Percentiles rank a stretch among this genome's conserved stretches.
These are phyloP conservation scores for Graptemys geographica DNA, from an alignment of 2,797 vertebrate genomes.

Conservation along the genomic window DNA sequence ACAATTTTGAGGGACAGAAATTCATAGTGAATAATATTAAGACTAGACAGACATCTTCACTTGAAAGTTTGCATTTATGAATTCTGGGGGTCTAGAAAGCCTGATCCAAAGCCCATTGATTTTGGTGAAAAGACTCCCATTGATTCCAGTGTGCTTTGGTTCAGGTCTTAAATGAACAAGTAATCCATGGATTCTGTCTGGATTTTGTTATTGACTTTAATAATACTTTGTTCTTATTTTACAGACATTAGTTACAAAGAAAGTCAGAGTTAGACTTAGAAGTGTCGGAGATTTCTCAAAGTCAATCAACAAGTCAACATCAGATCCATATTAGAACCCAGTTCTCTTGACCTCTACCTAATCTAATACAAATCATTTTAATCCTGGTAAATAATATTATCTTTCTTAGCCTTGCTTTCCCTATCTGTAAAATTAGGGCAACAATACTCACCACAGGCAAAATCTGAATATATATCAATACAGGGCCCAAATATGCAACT, in stretches of 20 bases:
- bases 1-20: not conserved
- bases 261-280: not conserved
- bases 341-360: not conserved
- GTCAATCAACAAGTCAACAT: not conserved
- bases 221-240: not conserved
- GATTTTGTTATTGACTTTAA: not conserved
- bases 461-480: not conserved
- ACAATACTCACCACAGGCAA: not conserved
- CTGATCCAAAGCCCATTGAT: not conserved
- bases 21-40: accelerated
- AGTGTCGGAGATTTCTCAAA: not conserved
- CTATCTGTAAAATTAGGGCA: not conserved
- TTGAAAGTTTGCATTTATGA: not conserved
- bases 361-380: not conserved
- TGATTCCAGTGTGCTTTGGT: not conserved
- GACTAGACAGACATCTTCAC: not conserved
- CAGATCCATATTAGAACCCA: not conserved
- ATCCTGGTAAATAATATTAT: not conserved
- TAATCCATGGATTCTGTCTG: not conserved
- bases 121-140: accelerated
- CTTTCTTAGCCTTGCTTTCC: not conserved
- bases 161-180: not conserved
- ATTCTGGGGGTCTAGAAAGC: not conserved
- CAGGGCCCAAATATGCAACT: not conserved
- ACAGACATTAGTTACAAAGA: not conserved